Evolutionary conservation across 1,140 invertebrate species (phyloP).

Genomic region (Triops cancriformis): DNA sequence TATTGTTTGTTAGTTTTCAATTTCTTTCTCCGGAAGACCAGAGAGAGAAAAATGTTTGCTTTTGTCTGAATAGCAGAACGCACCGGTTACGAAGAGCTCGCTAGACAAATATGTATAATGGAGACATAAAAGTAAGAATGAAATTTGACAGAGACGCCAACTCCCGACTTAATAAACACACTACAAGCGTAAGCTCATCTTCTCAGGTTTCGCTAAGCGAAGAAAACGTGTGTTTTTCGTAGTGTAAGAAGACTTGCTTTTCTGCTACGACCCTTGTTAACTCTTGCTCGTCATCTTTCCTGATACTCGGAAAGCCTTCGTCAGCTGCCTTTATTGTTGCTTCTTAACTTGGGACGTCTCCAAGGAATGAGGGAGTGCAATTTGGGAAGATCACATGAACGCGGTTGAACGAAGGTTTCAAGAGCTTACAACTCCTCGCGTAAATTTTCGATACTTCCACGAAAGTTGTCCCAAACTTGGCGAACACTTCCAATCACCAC

Average conservation of each 20-base stretch:
- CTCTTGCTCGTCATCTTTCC: not conserved
- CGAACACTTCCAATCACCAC: slow-evolving; percentile 30
- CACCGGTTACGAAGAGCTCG: too few relatives aligned
- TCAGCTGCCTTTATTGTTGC: slow-evolving; percentile 3
- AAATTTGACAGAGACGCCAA: too few relatives aligned
- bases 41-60: too few relatives aligned
- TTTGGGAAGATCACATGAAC: not conserved
- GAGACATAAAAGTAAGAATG: too few relatives aligned
- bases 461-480: slow-evolving; percentile 28
- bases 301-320: not conserved
- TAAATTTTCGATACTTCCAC: slow-evolving; percentile 30
- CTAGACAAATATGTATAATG: too few relatives aligned
- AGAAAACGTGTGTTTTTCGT: not conserved
- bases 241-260: not conserved
- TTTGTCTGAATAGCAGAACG: too few relatives aligned
- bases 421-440: slow-evolving; percentile 27
- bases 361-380: not conserved
- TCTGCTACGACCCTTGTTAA: not conserved
- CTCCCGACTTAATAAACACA: too few relatives aligned
- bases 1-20: too few relatives aligned
- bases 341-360: not conserved
- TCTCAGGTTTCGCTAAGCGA: too few relatives aligned
- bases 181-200: too few relatives aligned
- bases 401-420: not conserved
- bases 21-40: too few relatives aligned